Evolutionary conservation across 1,140 invertebrate species (phyloP), one percentile per base, ranked within the genome.

Genomic region (Heliconius hermathena): DNA sequence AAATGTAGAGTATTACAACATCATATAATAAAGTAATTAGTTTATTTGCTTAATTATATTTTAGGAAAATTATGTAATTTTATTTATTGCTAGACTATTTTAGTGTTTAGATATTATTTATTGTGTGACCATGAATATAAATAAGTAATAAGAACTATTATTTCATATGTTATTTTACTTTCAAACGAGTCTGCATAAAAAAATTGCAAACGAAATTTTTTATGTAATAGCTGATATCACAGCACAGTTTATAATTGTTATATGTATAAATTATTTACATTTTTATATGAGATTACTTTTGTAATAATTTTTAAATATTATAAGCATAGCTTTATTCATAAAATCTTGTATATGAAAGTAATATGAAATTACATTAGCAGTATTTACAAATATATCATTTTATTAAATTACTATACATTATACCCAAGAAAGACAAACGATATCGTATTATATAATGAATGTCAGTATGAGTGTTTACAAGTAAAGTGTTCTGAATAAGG

Each of bases 31-130:
- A 46, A 46, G 2, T 22, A 22, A 11, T 66, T 26, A 60, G 57
- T 54, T 22, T 22, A 22, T n/a, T 66, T 66, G 60, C 22, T 29
- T 29, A 29, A 22, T 29, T 46, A 54, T 46, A 26, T 60, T 46
- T 76, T 22, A 76, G 71, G 76, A 74, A 80, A 66, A 75, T 46
- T 72, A 76, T 66, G 4, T 29, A 66, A 72, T 78, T 74, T 38
- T 79, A 79, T 74, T 66, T 79, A 74, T 71, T 16, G 33, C 22
- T 66, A 66, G 11, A 66, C 9, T 66, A 78, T 38, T 41, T 41
- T 60, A 29, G 18, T 73, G 70, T 41, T 54, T 60, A 75, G 52
- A 75, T 57, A 33, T 75, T 52, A 75, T 73, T 52, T n/a, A 78
- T 66, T 66, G 60, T 66, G 60, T 66, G 26, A 66, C 26, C 22